Evolutionary conservation across 2,888 invertebrate species (phyloP), one percentile per base, ranked within the genome.

Genomic region (Helicoverpa assulta): DNA sequence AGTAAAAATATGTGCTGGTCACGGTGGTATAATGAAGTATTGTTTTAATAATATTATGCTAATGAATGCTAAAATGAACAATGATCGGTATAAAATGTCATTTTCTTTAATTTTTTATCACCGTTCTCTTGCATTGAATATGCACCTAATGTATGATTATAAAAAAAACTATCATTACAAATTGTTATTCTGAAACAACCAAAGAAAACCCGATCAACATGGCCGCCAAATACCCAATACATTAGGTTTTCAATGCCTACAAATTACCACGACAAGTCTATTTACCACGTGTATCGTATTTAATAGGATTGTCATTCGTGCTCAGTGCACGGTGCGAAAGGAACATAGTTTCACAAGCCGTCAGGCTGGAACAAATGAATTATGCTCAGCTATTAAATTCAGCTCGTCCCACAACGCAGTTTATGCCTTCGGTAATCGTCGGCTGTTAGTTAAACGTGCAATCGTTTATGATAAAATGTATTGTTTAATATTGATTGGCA

Each of bases 291-390:
- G 63, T 72, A 57, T 73, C 43, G 37, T 50, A n/a, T 43, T 52
- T 63, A 70, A 69, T 57, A 66, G 56, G 54, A 56, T 51, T 65
- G 65, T 66, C 66, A 73, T 66, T 57, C 57, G 57, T 43, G 72
- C 81, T 80, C 82, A 85, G 85, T 86, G 77, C 82, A 83, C 80
- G 77, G 76, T 69, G 84, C 88, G 86, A 89, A 91, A 91, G 88
- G 90, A 91, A 90, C 87, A 90, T 88, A 91, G 91, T 92, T 92
- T 91, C 91, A 89, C 90, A 90, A 90, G 88, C 90, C 92, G 90
- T 68, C 90, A 89, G 86, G 81, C 89, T 84, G 90, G 91, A 91
- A 92, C 93, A 92, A 94, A 94, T 93, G 92, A 92, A 93, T 94
- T 93, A 94, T 92, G 83, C 86, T 85, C 90, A 89, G 90, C 91